Evolutionary conservation across 1,140 invertebrate species (phyloP).

Genomic region (Drosophila burlai): DNA sequence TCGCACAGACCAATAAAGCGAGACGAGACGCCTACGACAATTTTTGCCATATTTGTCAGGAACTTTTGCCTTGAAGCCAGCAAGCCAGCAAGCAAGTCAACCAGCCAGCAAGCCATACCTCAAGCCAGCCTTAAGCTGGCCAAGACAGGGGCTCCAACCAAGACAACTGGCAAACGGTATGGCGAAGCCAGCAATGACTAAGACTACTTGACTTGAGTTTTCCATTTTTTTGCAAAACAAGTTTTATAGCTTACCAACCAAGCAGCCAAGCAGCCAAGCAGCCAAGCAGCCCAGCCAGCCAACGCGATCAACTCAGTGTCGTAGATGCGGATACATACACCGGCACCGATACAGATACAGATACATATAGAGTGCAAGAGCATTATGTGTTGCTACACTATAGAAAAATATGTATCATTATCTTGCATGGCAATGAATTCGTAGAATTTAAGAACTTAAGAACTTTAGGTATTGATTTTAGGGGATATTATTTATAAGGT

Average conservation of each 20-base stretch:
- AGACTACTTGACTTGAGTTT: conserved; percentile 63
- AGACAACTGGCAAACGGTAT: conserved; percentile 25
- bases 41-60: conserved; percentile 76
- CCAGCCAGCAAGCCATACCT: background rate
- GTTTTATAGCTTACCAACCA: conserved; percentile 57
- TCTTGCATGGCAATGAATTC: too few species aligned
- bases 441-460: background rate
- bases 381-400: background rate
- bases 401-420: background rate
- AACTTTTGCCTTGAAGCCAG: conserved; percentile 55
- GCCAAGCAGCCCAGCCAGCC: conserved; percentile 41
- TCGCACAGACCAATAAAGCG: conserved; percentile 47
- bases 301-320: conserved; percentile 23
- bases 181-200: conserved; percentile 53
- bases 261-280: conserved; percentile 21
- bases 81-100: background rate
- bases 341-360: conserved; percentile 28
- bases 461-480: background rate
- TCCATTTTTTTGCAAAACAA: conserved; percentile 62
- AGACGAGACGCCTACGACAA: conserved; percentile 66
- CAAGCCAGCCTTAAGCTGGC: conserved; percentile 9
- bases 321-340: conserved; percentile 25
- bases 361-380: conserved; percentile 11
- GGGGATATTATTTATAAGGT: background rate
- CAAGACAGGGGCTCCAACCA: conserved; percentile 9